Conservation (phyloP, 2,888 invertebrate species). For the Masnerella sp. region DNA sequence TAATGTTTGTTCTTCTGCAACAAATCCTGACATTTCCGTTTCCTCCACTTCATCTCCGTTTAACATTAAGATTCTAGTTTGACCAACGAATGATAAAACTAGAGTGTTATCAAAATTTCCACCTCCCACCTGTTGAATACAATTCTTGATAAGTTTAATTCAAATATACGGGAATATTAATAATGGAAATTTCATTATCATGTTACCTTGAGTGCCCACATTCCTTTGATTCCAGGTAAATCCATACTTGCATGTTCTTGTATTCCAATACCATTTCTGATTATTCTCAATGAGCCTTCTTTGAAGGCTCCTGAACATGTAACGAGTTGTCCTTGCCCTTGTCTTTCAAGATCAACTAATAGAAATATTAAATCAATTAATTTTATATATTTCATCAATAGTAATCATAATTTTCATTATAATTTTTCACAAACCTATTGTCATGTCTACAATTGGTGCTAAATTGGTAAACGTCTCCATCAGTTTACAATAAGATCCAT, state of each 20-base stretch:
- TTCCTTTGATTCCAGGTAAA: conserved; percentile 97
- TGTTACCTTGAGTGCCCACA: conserved; percentile 91
- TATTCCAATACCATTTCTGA: conserved; percentile 99
- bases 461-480: conserved; percentile 98
- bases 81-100: conserved; percentile 97
- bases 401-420: background rate
- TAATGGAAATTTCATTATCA: background rate
- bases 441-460: conserved; percentile 98
- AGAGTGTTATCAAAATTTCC: conserved; percentile 89
- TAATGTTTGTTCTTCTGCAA: conserved; percentile 95
- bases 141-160: background rate
- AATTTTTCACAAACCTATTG: conserved; percentile 80
- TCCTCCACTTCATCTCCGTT: conserved; percentile 99
- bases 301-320: conserved; percentile 99
- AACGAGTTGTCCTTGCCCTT: conserved; percentile 98
- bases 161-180: background rate
- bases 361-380: background rate
- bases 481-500: conserved; percentile 92
- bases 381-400: too few species aligned
- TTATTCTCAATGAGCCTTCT: conserved; percentile 97
- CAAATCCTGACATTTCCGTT: conserved; percentile 94
- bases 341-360: conserved; percentile 93
- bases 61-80: conserved; percentile 92
- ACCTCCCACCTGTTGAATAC: conserved; percentile 81
- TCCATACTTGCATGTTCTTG: conserved; percentile 99